These are phyloP conservation scores for Pogonomyrmex barbatus DNA, from an alignment of 1,140 invertebrate species.

Conservation along the genomic window DNA sequence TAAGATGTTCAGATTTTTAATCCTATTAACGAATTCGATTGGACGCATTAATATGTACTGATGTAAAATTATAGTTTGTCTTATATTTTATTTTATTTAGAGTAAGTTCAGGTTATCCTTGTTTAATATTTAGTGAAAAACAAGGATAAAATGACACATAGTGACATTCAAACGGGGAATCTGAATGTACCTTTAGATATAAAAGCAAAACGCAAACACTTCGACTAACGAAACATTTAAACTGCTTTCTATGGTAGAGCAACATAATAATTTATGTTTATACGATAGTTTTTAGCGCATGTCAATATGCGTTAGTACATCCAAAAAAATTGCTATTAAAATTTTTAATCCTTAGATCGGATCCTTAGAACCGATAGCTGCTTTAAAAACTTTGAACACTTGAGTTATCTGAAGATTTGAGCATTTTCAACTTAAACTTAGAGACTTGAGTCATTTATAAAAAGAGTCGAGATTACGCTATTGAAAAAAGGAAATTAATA, in stretches of 20 bases:
- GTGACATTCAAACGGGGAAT: too few relatives aligned
- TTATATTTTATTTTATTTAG: background rate
- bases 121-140: too few relatives aligned
- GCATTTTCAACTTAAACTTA: constrained; percentile 55
- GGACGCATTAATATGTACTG: background rate
- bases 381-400: constrained; percentile 68
- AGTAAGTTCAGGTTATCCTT: too few relatives aligned
- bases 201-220: constrained; percentile 6
- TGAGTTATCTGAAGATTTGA: constrained; percentile 62
- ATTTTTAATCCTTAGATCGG: constrained; percentile 31
- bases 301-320: background rate
- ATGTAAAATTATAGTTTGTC: background rate
- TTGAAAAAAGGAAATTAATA: constrained; percentile 39
- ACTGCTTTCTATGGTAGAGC: background rate
- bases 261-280: constrained; percentile 2
- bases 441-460: constrained; percentile 10
- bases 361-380: constrained; percentile 3
- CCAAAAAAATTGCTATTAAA: constrained; percentile 7
- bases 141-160: too few relatives aligned
- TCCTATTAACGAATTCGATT: constrained; percentile 5
- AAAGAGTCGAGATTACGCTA: constrained; percentile 37
- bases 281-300: background rate
- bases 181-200: background rate
- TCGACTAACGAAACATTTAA: background rate
- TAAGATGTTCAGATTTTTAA: background rate